phyloP scores from a whole-genome alignment of 2,797 vertebrate species.

The Cetoscarus ocellatus region DNA sequence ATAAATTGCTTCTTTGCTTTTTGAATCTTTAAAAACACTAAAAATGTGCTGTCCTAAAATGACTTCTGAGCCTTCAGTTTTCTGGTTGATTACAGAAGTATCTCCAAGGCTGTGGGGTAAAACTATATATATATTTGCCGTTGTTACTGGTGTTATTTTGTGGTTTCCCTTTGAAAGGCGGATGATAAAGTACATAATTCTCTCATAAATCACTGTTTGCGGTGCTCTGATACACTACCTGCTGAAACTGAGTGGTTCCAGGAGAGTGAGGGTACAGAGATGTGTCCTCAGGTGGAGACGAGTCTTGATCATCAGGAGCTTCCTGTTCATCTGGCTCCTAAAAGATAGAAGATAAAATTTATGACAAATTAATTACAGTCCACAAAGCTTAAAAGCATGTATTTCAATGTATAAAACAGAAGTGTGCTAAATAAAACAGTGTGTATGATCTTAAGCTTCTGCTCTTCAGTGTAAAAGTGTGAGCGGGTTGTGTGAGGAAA shows the following conservation, averaged over 20 bases:
- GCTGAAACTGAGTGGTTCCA: constrained; percentile 94
- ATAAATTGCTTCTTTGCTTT: too few relatives aligned
- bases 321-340: constrained; percentile 99
- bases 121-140: too few relatives aligned
- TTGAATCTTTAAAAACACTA: too few relatives aligned
- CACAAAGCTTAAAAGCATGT: not conserved
- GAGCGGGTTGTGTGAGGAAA: constrained; percentile 21
- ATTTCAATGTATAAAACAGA: constrained; percentile 1
- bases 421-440: constrained; percentile 28
- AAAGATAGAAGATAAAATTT: constrained; percentile 54
- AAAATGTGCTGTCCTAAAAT: too few relatives aligned
- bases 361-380: constrained; percentile 17
- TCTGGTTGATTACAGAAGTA: too few relatives aligned
- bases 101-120: too few relatives aligned
- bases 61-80: too few relatives aligned
- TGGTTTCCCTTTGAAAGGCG: too few relatives aligned
- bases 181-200: not conserved
- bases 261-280: constrained; percentile 97
- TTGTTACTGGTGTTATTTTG: too few relatives aligned
- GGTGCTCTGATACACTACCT: constrained; percentile 83
- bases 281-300: constrained; percentile 98
- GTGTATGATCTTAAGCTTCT: not conserved
- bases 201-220: not conserved
- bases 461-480: constrained; percentile 27
- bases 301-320: constrained; percentile 97